Evolutionary conservation across 2,113 vertebrate genomes (phyloP), one percentile per base, ranked within the genome.

Genomic region (Pogonocichla stellata): DNA sequence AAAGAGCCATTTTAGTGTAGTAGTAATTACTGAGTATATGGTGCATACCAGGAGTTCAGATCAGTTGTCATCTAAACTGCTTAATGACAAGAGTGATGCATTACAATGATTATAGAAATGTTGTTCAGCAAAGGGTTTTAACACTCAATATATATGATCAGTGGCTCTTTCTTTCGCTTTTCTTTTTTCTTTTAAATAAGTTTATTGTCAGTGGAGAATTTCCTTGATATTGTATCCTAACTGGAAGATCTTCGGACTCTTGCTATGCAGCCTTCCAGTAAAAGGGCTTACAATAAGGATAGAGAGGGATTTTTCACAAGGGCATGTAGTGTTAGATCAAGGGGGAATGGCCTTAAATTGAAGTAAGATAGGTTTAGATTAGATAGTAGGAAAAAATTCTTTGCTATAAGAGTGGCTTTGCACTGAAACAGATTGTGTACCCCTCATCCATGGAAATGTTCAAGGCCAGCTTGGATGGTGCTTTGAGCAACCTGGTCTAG

Each of bases 51-150:
- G 58, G 23, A 78, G 26, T 50, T 65, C 62, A 47, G 74, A 77
- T 93, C 88, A 73, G 45, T 86, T 93, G 75, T 92, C 47, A 56
- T 80, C 60, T 88, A 74, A 90, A 80, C 60, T 83, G 51, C 80
- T 88, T 78, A 86, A 73, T 92, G 77, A 88, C 53, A 54, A 17
- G 42, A 58, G 33, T 51, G 67, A 62, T 92, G 54, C 50, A 34
- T 86, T 69, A 70, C 42, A 36, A 45, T 73, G 75, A 84, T 79
- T 84, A 64, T 1, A 7, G 24, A 40, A 45, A 2, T 38, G 62
- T 28, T 93, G 50, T 69, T 77, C 58, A 77, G 36, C 50, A 53
- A 50, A 71, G 53, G n/a, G 18, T 72, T 62, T 75, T 72, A 77
- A 33, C 16, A 9, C 45, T 40, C 14, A 22, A 23, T 65, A 28